A percentile compares a stretch with the other conserved stretches of the same genome.
Evolutionary conservation across 2,113 vertebrate species (phyloP).

Genomic region (Chamaetylas fuelleborni): DNA sequence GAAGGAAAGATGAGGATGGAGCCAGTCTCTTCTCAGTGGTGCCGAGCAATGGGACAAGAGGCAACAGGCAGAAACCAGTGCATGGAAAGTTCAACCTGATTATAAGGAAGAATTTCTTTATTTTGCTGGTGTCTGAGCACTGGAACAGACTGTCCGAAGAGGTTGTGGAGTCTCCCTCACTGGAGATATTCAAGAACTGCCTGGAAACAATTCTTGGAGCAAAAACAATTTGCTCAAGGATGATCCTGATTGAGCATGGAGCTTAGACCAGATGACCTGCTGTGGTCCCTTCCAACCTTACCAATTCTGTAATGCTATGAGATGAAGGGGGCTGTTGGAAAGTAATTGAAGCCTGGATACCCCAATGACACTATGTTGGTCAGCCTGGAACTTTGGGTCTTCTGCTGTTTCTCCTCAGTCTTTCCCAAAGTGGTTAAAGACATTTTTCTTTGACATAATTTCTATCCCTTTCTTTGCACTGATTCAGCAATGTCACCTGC

Average conservation of each 20-base stretch:
- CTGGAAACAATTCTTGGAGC: not conserved
- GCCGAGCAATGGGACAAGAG: not conserved
- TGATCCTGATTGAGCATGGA: not conserved
- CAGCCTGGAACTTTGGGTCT: not conserved
- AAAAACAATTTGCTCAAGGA: not conserved
- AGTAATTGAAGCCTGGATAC: not conserved
- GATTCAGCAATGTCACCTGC: not conserved
- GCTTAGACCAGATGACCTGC: not conserved
- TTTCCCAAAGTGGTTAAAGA: not conserved
- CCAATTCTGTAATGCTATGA: too few species aligned
- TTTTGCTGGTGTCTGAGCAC: not conserved
- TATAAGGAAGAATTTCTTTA: not conserved
- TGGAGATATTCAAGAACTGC: not conserved
- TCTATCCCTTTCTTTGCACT: not conserved
- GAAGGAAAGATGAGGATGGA: not conserved
- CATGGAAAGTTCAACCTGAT: not conserved
- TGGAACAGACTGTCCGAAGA: not conserved
- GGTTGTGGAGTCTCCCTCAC: not conserved
- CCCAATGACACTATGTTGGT: rapidly evolving
- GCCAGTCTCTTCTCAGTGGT: not conserved
- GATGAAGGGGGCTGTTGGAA: too few species aligned
- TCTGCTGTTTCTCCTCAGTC: not conserved
- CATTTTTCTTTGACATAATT: not conserved
- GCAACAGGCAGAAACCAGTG: not conserved
- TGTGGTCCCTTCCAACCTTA: not conserved